Base-by-base conservation (phyloP, 1,140 invertebrate species). In the Nasonia giraulti region DNA sequence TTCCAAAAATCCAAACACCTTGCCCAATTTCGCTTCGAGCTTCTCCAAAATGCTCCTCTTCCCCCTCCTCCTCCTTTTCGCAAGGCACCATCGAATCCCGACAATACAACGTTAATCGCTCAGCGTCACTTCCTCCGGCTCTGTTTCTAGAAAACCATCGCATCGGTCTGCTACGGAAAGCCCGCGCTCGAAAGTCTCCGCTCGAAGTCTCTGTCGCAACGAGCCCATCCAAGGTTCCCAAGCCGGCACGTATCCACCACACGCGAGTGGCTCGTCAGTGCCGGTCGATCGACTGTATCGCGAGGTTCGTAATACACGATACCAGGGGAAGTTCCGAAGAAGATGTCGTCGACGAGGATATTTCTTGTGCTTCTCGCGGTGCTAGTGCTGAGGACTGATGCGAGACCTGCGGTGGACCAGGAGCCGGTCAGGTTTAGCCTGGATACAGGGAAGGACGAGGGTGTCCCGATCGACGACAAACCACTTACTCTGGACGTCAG, bases 361-460 rank as follows among this genome's bases (percentile, higher is more conserved):
- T 31, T 27, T 27, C 12, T 44, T 37, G 44, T 47, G 76, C 23
- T 33, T 17, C 12, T 78, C 8, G 47, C 44, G 40, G 23, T 47
- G n/a, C 47, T 78, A 23, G 7, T 23, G 12, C 11, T 14, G 7
- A 37, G 40, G 37, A n/a, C 1, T 3, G 66, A 77, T 2, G 71
- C 50, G 17, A 81, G 20, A 31, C 84, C 84, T 1, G 12, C 62
- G 1, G 12, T 69, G 3, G 75, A 85, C 68, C 10, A 76, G 7
- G 79, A 77, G 5, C 84, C 84, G n/a, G 33, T 73, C 14, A 85
- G 62, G 31, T 85, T 85, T 20, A 77, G 3, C 17, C 55, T 85
- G 33, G 84, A 85, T 33, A 71, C 78, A 0, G 76, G 27, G 2
- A 69, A 80, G 7, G 47, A 80, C 3, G 62, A 40, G 1, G 47